Conservation (phyloP, 2,888 invertebrate genomes). For the Strigamia crassipes region DNA sequence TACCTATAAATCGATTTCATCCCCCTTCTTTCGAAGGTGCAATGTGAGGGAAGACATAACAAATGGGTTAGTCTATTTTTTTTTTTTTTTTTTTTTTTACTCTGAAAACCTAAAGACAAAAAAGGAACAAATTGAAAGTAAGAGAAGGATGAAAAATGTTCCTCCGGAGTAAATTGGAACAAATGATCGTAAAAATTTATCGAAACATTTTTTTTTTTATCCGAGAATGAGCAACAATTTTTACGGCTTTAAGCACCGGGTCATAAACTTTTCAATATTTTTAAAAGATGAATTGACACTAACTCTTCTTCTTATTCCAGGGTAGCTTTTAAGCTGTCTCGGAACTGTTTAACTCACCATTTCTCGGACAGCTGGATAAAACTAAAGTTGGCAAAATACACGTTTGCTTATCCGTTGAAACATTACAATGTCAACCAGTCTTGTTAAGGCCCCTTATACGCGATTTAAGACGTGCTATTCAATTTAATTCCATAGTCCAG, state of each 20-base stretch:
- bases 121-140: slow-evolving; percentile 10
- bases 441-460: not conserved
- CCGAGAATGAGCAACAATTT: slow-evolving; percentile 9
- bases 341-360: not conserved
- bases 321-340: slow-evolving; percentile 5
- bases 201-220: slow-evolving; percentile 29
- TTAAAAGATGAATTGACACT: slow-evolving; percentile 24
- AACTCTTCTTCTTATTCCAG: not conserved
- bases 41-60: not conserved
- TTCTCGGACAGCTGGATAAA: not conserved
- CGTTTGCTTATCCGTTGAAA: not conserved
- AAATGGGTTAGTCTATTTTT: not conserved
- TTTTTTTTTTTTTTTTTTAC: not conserved
- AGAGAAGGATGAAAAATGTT: slow-evolving; percentile 13
- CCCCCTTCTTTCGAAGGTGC: not conserved
- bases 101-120: not conserved
- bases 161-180: slow-evolving; percentile 2
- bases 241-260: slow-evolving; percentile 29
- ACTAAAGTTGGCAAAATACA: not conserved
- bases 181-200: slow-evolving; percentile 38
- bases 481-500: slow-evolving; percentile 14
- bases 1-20: slow-evolving; percentile 20
- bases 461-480: slow-evolving; percentile 5
- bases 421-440: not conserved
- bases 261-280: slow-evolving; percentile 40